Conservation (phyloP, 2,888 invertebrate species). For the Hypsopygia costalis region DNA sequence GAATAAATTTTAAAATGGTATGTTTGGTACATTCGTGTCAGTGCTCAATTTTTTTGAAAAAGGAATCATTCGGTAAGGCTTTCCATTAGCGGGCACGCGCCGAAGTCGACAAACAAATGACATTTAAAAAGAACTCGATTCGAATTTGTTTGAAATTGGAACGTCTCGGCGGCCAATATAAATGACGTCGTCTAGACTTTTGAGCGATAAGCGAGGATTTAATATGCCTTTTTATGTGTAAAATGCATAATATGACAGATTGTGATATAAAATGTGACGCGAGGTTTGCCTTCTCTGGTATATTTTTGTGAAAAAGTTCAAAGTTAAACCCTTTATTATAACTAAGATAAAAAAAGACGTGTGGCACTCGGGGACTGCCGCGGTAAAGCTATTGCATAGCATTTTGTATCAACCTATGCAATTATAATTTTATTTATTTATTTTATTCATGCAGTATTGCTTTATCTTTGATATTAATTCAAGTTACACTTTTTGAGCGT, state of each 20-base stretch:
- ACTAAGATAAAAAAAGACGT: too few species aligned
- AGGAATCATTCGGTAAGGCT: conserved; percentile 58
- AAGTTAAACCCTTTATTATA: too few species aligned
- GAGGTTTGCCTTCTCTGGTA: not conserved
- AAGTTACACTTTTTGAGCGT: too few species aligned
- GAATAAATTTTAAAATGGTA: conserved; percentile 22
- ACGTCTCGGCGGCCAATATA: conserved; percentile 55
- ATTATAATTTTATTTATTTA: too few species aligned
- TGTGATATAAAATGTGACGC: conserved; percentile 3
- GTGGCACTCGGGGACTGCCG: too few species aligned
- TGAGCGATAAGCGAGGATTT: conserved; percentile 42
- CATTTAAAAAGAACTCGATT: conserved; percentile 71
- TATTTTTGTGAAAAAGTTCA: not conserved
- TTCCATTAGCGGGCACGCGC: conserved; percentile 77
- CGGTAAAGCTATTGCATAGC: too few species aligned
- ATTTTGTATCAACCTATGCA: too few species aligned
- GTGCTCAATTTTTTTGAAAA: conserved; percentile 50
- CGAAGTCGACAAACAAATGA: conserved; percentile 69
- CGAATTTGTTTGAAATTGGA: conserved; percentile 65
- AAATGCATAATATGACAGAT: conserved; percentile 8
- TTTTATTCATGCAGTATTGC: too few species aligned
- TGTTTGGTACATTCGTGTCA: conserved; percentile 40
- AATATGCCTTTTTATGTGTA: conserved; percentile 8
- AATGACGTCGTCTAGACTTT: conserved; percentile 73
- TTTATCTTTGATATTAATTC: too few species aligned